phyloP scores from a whole-genome alignment of 64 coral and sea anemone species.

The Anthopleura sola region DNA sequence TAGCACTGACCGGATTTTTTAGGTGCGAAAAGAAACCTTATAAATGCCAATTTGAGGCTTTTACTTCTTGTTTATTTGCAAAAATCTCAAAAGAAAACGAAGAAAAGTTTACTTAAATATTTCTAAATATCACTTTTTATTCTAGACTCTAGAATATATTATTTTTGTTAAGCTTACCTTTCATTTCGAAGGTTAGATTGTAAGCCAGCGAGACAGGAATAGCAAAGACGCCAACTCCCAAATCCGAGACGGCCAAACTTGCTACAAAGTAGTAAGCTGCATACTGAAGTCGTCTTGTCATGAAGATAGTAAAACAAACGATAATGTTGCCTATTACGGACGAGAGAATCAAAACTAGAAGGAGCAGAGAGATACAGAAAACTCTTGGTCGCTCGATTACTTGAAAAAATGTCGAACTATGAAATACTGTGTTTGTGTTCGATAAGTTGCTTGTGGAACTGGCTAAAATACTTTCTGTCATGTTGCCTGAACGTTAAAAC shows the following conservation, averaged over 20 bases:
- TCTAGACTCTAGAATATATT: no score
- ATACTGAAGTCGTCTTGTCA: background rate
- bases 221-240: slow-evolving; percentile 7
- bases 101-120: no score
- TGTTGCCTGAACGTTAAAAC: no score
- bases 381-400: background rate
- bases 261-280: slow-evolving; percentile 5
- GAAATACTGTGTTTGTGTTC: background rate
- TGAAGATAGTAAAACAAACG: background rate
- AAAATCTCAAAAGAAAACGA: background rate
- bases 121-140: no score
- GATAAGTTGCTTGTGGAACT: background rate
- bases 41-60: no score
- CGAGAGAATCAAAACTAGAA: background rate
- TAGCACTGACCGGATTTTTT: no score
- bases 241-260: background rate
- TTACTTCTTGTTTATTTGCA: no score
- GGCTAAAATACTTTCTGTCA: no score
- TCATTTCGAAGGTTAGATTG: slow-evolving; percentile 9
- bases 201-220: slow-evolving; percentile 10
- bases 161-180: background rate
- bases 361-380: background rate
- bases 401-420: background rate
- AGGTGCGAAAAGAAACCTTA: no score
- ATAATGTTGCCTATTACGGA: background rate